Evolutionary conservation across 2,888 invertebrate species (phyloP), one percentile per base, ranked within the genome.

Genomic region (Neelides folsomi): DNA sequence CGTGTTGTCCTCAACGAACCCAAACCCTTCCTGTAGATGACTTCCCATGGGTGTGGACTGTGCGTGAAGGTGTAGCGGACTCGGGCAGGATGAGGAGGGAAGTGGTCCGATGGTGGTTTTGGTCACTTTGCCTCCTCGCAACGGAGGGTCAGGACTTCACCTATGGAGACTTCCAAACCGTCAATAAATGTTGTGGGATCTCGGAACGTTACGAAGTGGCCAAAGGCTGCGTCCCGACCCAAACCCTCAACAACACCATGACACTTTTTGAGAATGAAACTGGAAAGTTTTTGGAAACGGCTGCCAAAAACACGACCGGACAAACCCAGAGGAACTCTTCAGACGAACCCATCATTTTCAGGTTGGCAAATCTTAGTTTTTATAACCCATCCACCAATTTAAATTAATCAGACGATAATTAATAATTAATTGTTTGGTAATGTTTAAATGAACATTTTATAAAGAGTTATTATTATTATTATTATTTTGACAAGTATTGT

Each of bases 181-280:
- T 63, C 9, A 58, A 60, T 40, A 63, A 63, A 48, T 63, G 63
- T 27, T 63, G 63, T 44, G 59, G 58, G 1, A 53, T 59, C 38
- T 49, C 56, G 47, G 55, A 55, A 37, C 54, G 58, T 9, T 63
- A 63, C 52, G 60, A 60, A 16, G 56, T 52, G 63, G 59, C 12
- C 43, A 53, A 13, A 60, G 63, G 54, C 56, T 63, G 27, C 54
- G 57, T 40, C 47, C 55, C 10, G 50, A 53, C 9, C 18, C 35
- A 15, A 55, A 8, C 18, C 36, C 53, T 9, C 41, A 49, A 18
- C 41, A 49, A 49, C 47, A 52, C 37, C 53, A 50, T 51, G 44
- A 53, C 27, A 7, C 27, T 27, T 7, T 27, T 27, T 7, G 42
- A 45, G 36, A 35, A 43, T 47, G 27, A 50, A 53, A 20, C 47